Evolutionary conservation across 53 echinoderm and acorn worm genomes (phyloP), one percentile per base, ranked within the genome.

Genomic region (Henricia sp.): DNA sequence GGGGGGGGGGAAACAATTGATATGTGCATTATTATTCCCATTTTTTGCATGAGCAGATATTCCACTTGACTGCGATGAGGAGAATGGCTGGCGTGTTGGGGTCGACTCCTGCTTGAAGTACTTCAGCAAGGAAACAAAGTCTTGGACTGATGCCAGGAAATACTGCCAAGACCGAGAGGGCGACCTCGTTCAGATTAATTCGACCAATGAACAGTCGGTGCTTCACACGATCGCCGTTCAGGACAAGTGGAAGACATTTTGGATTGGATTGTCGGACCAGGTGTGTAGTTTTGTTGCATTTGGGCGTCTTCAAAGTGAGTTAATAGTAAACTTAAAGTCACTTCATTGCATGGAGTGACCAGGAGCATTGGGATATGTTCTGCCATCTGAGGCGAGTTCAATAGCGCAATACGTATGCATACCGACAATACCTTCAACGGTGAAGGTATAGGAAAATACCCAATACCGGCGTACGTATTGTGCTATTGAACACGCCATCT

Each of bases 221-320:
- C 71, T 89, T 16, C 82, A 85, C 1, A 63, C 86, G 2, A 58
- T 69, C 44, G 74, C 92, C 3, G 82, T 70, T 27, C 46, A 68
- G 19, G 66, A 72, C 16, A 83, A 67, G 5, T 52, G 59, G 46
- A 46, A 58, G 1, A 91, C 92, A 1, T 52, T 92, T 33, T 97
- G 97, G 97, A 94, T 97, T 26, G 97, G 97, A 5, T 71, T 94
- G 37, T 73, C 90, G 10, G 88, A 90, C 74, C 87, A 88, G 74
- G 93, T 92, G 4, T 29, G 20, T 4, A 46, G 48, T 14, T 14
- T 46, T 10, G 48, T 14, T 10, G 9, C 48, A 8, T 10, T 14
- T 46, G 9, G 14, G 9, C 14, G 8, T 46, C 9, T 10, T 10
- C 48, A 8, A 46, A 46, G 14, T 46, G 8, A 8, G 9, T 46